These are phyloP conservation scores for Drosophila macrothrix DNA, from an alignment of 2,888 invertebrate genomes.

Conservation along the genomic window DNA sequence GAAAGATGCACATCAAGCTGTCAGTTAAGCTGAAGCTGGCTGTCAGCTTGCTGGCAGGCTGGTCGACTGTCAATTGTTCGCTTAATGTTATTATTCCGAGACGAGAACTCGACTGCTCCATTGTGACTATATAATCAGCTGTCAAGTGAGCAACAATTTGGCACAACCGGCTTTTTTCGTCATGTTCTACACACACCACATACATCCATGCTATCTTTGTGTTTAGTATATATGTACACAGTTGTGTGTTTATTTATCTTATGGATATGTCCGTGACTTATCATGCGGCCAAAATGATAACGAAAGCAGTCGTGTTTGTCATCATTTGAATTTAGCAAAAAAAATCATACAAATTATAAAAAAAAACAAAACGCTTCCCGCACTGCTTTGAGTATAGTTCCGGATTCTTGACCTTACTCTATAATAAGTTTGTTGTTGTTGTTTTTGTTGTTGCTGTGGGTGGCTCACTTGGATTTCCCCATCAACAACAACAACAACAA, in stretches of 20 bases:
- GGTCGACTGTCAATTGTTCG: constrained; percentile 62
- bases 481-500: background rate
- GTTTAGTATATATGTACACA: background rate
- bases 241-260: constrained; percentile 54
- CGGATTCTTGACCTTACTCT: constrained; percentile 83
- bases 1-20: constrained; percentile 33
- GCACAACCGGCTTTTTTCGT: constrained; percentile 25
- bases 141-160: constrained; percentile 56
- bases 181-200: background rate
- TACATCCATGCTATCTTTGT: background rate
- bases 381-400: constrained; percentile 57
- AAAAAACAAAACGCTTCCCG: constrained; percentile 48
- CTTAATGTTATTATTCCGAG: constrained; percentile 59
- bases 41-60: constrained; percentile 31
- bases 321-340: constrained; percentile 67
- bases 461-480: constrained; percentile 6
- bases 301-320: constrained; percentile 47
- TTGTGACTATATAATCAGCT: constrained; percentile 56
- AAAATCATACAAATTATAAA: no score
- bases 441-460: constrained; percentile 3
- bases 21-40: constrained; percentile 24
- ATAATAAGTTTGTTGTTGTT: constrained; percentile 63
- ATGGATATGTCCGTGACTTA: constrained; percentile 78
- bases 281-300: constrained; percentile 72
- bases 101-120: constrained; percentile 20